Base-by-base conservation (phyloP, 1,140 invertebrate species). In the Melanaphis sacchari region DNA sequence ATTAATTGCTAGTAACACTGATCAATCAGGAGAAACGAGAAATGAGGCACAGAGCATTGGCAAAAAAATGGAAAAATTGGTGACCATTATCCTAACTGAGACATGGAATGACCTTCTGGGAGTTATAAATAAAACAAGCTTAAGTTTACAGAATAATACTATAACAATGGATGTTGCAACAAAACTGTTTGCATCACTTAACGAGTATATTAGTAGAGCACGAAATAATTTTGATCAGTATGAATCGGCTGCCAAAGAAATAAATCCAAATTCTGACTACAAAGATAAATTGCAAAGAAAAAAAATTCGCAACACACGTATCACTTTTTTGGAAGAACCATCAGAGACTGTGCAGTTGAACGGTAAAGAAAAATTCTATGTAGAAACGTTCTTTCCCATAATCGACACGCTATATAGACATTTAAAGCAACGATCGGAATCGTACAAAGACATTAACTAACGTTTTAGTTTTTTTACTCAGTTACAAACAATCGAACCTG, bases 341-440 rank as follows among this genome's bases (percentile, higher is more conserved):
- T 88, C 43, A 31, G 87, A n/a, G 46, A 88, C 43, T 88, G 43
- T 88, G 46, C 87, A 88, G 87, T 88, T 88, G 87, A 22, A 49
- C 36, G 46, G 87, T 52, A 88, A 88, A 88, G 46, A 89, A 89
- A 89, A 89, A 89, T 89, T 89, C 3, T 49, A 52, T 38, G 49
- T 89, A 89, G 87, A 89, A 89, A 49, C 46, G 49, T 89, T 89
- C 31, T n/a, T 89, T 89, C 87, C 87, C 46, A 89, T 54, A 89
- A 89, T 52, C 82, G 82, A 82, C 40, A 89, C 49, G 36, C 36
- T 89, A 54, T 40, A 89, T 89, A 52, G 31, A 49, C 87, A 88
- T 88, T 41, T 88, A 88, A 88, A 36, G 43, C 87, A 88, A 88
- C 43, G 87, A 49, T 88, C 87, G 87, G 31, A 87, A 87, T 43